A percentile compares a stretch with the other conserved stretches of the same genome.
phyloP scores from a whole-genome alignment of 2,113 vertebrate genomes.

The Cyprinodon tularosa region DNA sequence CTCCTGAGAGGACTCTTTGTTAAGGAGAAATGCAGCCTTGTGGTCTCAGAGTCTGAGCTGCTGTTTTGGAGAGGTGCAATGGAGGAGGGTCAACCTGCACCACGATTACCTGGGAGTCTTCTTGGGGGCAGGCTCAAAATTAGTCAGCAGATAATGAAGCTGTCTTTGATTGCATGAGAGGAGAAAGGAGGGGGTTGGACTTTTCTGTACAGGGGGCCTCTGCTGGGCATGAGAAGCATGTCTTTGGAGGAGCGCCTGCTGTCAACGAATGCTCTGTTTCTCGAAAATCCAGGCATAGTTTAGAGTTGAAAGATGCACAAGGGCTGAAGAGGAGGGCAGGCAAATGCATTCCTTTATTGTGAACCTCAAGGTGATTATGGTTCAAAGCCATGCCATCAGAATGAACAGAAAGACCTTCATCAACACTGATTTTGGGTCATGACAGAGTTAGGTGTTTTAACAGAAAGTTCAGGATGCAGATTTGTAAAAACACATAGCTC shows the following conservation, averaged over 20 bases:
- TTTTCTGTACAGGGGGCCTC: constrained; percentile 58
- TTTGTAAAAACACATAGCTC: neutral
- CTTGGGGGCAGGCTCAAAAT: constrained; percentile 77
- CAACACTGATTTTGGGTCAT: neutral
- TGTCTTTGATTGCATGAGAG: constrained; percentile 77
- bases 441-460: neutral
- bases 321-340: constrained; percentile 46
- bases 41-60: constrained; percentile 58
- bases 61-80: constrained; percentile 57
- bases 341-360: constrained; percentile 59
- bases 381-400: constrained; percentile 38
- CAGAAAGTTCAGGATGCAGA: neutral
- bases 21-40: constrained; percentile 66
- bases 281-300: constrained; percentile 63
- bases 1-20: constrained; percentile 82
- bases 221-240: constrained; percentile 70
- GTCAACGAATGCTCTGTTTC: constrained; percentile 72
- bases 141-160: constrained; percentile 86
- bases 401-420: constrained; percentile 8
- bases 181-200: constrained; percentile 22
- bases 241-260: constrained; percentile 74
- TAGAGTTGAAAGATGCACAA: constrained; percentile 67
- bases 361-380: constrained; percentile 59
- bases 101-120: constrained; percentile 82
- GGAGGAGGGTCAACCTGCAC: constrained; percentile 49